Evolutionary conservation across 2,113 vertebrate genomes (phyloP), one percentile per base, ranked within the genome.

Genomic region (Aepyceros melampus): DNA sequence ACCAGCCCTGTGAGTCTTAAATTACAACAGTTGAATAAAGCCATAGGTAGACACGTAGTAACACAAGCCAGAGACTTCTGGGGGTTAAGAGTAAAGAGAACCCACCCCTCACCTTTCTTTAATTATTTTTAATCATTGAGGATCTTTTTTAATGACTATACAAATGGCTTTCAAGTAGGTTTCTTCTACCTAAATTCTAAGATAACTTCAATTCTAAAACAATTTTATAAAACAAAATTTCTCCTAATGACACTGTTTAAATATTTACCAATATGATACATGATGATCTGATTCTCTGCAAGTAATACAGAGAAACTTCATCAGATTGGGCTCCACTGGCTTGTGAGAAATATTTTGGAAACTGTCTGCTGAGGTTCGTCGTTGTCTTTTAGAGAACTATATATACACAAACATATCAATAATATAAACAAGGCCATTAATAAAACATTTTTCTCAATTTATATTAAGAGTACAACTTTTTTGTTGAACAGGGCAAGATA

Each of bases 1-100:
- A 97, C 29, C 62, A 97, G 45, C 74, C 45, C 74, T 76, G 92
- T 87, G 27, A 47, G 88, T 89, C 92, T 98, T 94, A 83, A 74
- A 40, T 94, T 97, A 96, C 67, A 78, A 43, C 49, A 47, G 45
- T 84, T 96, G 92, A 92, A 86, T 47, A 87, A 96, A 92, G 27
- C 60, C 56, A 6, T n/a, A 89, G 67, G 88, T 74, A 96, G 71
- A n/a, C 55, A n/a, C 16, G 81, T 10, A 51, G 76, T 53, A 74
- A 94, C 3, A 56, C n/a, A 96, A 97, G 56, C 81, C 79, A 93
- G 90, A 94, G 29, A 62, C 76, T 64, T 67, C 33, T 14, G 25
- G 43, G 55, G 4, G 27, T 21, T 12, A 5, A 47, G 9, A 71
- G 23, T 12, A 6, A 76, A 60, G 13, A 95, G 29, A 95, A 64